phyloP scores from a whole-genome alignment of 2,113 vertebrate species.

The Corythaeola cristata region DNA sequence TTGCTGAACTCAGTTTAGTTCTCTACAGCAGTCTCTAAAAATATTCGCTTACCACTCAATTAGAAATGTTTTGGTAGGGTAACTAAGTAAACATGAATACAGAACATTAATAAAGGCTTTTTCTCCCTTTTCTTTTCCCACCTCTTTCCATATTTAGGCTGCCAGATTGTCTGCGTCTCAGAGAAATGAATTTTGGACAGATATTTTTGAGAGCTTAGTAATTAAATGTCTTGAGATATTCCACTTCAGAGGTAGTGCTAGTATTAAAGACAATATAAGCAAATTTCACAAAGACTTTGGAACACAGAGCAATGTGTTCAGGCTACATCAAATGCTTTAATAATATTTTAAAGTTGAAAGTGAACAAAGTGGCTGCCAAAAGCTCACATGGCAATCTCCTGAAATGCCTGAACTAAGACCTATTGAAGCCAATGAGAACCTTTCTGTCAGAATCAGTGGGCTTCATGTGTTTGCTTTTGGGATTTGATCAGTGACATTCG shows the following conservation, averaged over 20 bases:
- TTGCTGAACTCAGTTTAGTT: not conserved
- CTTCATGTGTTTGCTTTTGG: not conserved
- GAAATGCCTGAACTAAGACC: not conserved
- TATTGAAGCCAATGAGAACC: accelerated
- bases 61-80: slow-evolving; percentile 46
- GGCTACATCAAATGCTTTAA: not conserved
- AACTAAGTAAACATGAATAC: slow-evolving; percentile 30
- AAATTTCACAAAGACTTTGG: not conserved
- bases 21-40: slow-evolving; percentile 1
- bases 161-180: not conserved
- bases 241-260: not conserved
- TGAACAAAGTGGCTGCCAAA: not conserved
- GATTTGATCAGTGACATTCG: not conserved
- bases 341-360: not conserved
- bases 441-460: not conserved
- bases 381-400: not conserved
- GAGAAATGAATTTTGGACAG: not conserved
- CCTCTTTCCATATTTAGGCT: slow-evolving; percentile 38
- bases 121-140: not conserved
- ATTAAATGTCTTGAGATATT: not conserved
- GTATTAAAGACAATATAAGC: not conserved
- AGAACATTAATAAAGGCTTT: not conserved
- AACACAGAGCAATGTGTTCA: not conserved
- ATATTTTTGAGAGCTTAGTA: not conserved
- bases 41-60: not conserved